Percentiles rank a stretch among this genome's conserved stretches.
Evolutionary conservation across 2,113 vertebrate genomes (phyloP).

Genomic region (Desmodus rotundus): DNA sequence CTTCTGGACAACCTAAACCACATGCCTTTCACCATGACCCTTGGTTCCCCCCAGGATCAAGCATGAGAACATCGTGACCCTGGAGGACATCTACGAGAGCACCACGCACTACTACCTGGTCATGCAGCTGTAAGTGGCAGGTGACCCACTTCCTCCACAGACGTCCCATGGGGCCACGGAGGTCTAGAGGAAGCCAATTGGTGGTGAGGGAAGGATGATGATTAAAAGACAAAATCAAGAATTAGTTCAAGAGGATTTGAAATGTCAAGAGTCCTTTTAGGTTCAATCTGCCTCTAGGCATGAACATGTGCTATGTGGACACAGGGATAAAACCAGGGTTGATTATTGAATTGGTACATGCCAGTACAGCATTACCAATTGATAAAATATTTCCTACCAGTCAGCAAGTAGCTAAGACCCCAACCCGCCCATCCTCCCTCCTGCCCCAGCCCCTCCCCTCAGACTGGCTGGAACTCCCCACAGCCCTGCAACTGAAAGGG

Average conservation of each 20-base stretch:
- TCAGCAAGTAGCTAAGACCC: neutral
- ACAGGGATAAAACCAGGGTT: neutral
- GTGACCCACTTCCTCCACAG: fast-evolving
- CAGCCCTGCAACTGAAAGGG: neutral
- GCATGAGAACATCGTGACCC: constrained; percentile 93
- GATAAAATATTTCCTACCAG: neutral
- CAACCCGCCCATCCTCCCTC: neutral
- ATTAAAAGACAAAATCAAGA: neutral
- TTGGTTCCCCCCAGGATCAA: constrained; percentile 86
- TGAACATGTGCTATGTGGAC: neutral
- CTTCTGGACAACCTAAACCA: neutral
- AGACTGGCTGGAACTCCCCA: neutral
- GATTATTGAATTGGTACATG: neutral
- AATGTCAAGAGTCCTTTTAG: neutral
- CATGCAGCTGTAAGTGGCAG: constrained; percentile 94
- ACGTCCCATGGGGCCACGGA: neutral
- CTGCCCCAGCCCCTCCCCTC: neutral
- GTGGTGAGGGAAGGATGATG: neutral
- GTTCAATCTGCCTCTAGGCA: neutral
- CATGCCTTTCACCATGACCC: neutral
- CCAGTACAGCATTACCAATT: neutral
- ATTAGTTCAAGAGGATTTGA: neutral
- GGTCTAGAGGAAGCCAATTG: neutral
- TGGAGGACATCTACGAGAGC: constrained; percentile 96
- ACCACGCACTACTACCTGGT: constrained; percentile 95